A percentile compares a stretch with the other conserved stretches of the same genome.
phyloP scores from a whole-genome alignment of 2,113 vertebrate genomes.

The Cebidichthys violaceus region DNA sequence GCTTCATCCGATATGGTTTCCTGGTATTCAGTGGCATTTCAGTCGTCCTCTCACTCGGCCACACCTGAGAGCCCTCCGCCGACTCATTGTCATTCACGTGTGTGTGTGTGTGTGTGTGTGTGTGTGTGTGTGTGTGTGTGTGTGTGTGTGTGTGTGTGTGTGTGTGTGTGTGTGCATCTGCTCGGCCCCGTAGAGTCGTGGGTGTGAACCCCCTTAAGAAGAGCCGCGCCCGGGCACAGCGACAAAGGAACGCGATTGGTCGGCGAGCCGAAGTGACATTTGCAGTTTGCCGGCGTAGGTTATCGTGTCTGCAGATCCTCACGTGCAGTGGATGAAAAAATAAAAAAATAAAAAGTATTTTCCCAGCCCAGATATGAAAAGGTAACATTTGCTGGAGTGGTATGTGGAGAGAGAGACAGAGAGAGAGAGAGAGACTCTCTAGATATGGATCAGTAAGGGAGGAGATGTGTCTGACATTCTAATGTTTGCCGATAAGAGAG shows the following conservation, averaged over 20 bases:
- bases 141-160: constrained; percentile 36
- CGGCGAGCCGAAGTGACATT: constrained; percentile 69
- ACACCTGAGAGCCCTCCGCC: constrained; percentile 66
- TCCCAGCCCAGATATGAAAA: constrained; percentile 68
- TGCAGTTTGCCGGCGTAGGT: constrained; percentile 72
- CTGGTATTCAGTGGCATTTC: constrained; percentile 67
- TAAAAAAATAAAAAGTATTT: constrained; percentile 51
- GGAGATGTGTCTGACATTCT: constrained; percentile 75
- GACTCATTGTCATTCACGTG: constrained; percentile 77
- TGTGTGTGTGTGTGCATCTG: constrained; percentile 52
- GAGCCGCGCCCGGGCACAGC: constrained; percentile 15
- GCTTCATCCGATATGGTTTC: constrained; percentile 35
- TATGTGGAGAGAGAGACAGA: constrained; percentile 30
- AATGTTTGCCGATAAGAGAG: constrained; percentile 65
- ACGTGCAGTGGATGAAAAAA: constrained; percentile 17
- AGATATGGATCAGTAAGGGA: constrained; percentile 64
- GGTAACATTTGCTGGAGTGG: constrained; percentile 77
- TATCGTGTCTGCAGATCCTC: constrained; percentile 69
- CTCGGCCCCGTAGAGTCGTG: constrained; percentile 54
- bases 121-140: constrained; percentile 36
- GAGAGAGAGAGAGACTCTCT: constrained; percentile 3
- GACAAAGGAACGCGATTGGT: constrained; percentile 54
- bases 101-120: constrained; percentile 33
- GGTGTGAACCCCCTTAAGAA: constrained; percentile 58
- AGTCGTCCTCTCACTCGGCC: constrained; percentile 23